These are phyloP conservation scores for Drymonia ruficornis DNA, from an alignment of 2,888 invertebrate genomes.

Conservation along the genomic window DNA sequence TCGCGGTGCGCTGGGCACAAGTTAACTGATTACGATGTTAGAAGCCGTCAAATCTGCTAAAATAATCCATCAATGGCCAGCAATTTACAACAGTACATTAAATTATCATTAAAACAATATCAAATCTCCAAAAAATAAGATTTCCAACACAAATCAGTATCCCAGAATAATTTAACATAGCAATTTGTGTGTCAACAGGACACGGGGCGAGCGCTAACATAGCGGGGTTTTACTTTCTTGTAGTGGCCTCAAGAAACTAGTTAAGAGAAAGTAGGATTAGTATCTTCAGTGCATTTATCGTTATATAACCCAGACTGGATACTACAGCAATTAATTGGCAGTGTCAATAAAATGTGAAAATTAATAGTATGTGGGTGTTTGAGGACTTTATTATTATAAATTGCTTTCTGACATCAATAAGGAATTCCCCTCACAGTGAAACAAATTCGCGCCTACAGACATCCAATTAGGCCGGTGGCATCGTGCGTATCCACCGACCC, in stretches of 20 bases:
- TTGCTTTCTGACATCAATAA: slow-evolving; percentile 51
- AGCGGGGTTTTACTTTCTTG: slow-evolving; percentile 84
- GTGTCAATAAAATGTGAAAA: slow-evolving; percentile 26
- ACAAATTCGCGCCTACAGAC: slow-evolving; percentile 75
- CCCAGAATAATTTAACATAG: slow-evolving; percentile 73
- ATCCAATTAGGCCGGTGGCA: slow-evolving; percentile 76
- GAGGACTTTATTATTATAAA: slow-evolving; percentile 46
- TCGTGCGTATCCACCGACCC: slow-evolving; percentile 80
- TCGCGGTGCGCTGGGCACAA: too few species aligned
- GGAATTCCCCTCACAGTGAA: slow-evolving; percentile 62
- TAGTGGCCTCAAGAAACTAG: slow-evolving; percentile 80
- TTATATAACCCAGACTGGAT: slow-evolving; percentile 64
- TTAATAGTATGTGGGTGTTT: slow-evolving; percentile 33
- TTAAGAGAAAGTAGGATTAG: slow-evolving; percentile 83
- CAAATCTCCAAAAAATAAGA: slow-evolving; percentile 7
- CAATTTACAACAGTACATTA: slow-evolving; percentile 6
- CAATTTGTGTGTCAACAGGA: slow-evolving; percentile 82
- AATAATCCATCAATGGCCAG: too few species aligned
- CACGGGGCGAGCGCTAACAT: slow-evolving; percentile 77
- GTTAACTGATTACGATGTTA: too few species aligned
- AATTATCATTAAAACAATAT: too few species aligned
- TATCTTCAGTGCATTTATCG: slow-evolving; percentile 71
- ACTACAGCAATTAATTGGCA: slow-evolving; percentile 28
- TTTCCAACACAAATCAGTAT: slow-evolving; percentile 49
- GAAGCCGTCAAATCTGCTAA: too few species aligned